phyloP scores from a whole-genome alignment of 1,140 invertebrate genomes.

The Diachasma alloeum region DNA sequence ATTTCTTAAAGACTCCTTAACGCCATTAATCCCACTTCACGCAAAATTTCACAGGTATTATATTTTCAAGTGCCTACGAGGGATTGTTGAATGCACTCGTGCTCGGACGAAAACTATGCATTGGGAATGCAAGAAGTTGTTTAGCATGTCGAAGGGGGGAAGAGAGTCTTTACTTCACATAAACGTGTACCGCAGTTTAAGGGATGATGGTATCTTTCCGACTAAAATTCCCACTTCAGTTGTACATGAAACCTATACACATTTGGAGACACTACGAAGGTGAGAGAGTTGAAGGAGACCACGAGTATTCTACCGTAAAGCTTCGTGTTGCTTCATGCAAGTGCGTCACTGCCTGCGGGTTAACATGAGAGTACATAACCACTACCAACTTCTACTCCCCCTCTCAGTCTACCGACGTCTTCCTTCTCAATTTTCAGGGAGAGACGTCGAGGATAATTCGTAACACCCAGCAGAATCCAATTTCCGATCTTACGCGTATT shows the following conservation, averaged over 20 bases:
- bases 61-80: not conserved
- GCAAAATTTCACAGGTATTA: too few species aligned
- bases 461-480: conserved; percentile 13
- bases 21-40: too few species aligned
- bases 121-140: not conserved
- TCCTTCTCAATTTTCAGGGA: conserved; percentile 5
- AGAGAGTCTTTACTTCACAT: not conserved
- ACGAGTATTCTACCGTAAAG: not conserved
- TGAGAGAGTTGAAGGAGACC: not conserved
- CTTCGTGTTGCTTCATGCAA: conserved; percentile 12
- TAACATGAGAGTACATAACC: not conserved
- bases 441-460: not conserved
- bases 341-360: not conserved
- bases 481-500: conserved; percentile 15
- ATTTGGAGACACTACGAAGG: not conserved
- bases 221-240: not conserved
- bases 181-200: not conserved
- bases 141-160: not conserved
- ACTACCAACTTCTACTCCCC: not conserved
- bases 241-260: not conserved
- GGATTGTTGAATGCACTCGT: too few species aligned
- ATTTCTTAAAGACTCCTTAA: too few species aligned
- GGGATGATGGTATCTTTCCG: conserved; percentile 2
- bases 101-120: not conserved
- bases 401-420: not conserved